These are phyloP conservation scores for Motacilla tschutschensis DNA, from an alignment of 2,113 vertebrate species.

Conservation along the genomic window DNA sequence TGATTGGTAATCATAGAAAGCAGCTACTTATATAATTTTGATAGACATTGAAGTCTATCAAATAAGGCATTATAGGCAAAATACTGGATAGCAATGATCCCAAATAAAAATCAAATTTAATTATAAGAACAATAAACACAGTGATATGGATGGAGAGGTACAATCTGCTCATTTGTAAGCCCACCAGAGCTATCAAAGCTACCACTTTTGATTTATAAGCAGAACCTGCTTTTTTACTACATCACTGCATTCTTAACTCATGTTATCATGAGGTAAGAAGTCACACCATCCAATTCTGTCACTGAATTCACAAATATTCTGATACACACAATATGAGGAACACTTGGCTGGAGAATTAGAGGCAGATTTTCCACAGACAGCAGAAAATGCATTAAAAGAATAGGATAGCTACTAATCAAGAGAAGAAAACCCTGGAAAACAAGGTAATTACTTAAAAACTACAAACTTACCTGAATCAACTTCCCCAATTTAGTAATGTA, in stretches of 20 bases:
- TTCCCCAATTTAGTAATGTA: neutral
- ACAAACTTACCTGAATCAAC: neutral
- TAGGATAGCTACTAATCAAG: neutral
- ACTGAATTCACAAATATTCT: neutral
- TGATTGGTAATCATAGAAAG: neutral
- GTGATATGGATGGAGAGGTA: neutral
- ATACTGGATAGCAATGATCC: neutral
- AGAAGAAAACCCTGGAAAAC: neutral
- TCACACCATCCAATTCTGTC: neutral
- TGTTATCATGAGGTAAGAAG: neutral
- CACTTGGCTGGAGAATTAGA: neutral
- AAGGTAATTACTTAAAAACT: neutral
- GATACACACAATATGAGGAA: neutral
- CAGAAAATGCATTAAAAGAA: neutral
- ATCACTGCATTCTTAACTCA: neutral
- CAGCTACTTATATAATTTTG: neutral
- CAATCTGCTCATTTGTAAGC: neutral
- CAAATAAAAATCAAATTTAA: neutral
- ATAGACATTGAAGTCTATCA: neutral
- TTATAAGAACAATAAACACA: neutral
- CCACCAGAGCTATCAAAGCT: neutral
- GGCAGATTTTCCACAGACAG: neutral
- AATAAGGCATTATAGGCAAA: neutral
- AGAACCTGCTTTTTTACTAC: neutral
- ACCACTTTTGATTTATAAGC: neutral